Base-by-base conservation (phyloP, 64 coral and sea anemone species). In the Porites australiensis region DNA sequence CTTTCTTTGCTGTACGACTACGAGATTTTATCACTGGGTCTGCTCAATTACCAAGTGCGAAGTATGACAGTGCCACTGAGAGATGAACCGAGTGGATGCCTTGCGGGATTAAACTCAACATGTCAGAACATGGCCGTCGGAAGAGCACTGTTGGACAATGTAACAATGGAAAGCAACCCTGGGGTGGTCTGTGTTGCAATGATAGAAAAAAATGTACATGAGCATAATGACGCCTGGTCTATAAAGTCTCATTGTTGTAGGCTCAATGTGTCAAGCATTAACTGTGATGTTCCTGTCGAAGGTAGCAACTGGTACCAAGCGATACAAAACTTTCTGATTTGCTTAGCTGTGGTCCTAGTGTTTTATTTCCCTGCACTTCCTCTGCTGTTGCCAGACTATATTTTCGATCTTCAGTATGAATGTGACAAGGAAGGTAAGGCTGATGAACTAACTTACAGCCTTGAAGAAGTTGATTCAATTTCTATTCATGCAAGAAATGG, bases 21-120 rank as follows among this genome's bases (percentile, higher is more conserved):
- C 15, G 72, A 75, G 7, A 75, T 50, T 16, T 12, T 50, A 13
- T 72, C 70, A 1, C 4, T 18, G 46, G 72, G 72, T 4, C 72
- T 75, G 15, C 44, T 75, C 5, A 75, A 75, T 49, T 43, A 43
- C 27, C 72, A 50, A 50, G 72, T 50, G 47, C 46, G 72, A 4
- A 15, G 0, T 4, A 18, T 75, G 72, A 46, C 46, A 5, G 3
- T 50, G 13, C 14, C 16, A 5, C 19, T 77, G 19, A 19, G 22
- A 53, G 75, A 77, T 55, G 5, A 55, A 54, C 75, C 75, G 3
- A 77, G 75, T 15, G 75, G 75, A 77, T 77, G 50, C 50, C 49
- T 77, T 3, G 75, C 75, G 8, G n/a, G 7, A 2, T 77, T 77
- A 45, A 53, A 77, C 49, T 77, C 75, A 21, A 50, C 75, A 2